Evolutionary conservation across 2,888 invertebrate species (phyloP).

Genomic region (Pseudococcus jackbeardsleyi): DNA sequence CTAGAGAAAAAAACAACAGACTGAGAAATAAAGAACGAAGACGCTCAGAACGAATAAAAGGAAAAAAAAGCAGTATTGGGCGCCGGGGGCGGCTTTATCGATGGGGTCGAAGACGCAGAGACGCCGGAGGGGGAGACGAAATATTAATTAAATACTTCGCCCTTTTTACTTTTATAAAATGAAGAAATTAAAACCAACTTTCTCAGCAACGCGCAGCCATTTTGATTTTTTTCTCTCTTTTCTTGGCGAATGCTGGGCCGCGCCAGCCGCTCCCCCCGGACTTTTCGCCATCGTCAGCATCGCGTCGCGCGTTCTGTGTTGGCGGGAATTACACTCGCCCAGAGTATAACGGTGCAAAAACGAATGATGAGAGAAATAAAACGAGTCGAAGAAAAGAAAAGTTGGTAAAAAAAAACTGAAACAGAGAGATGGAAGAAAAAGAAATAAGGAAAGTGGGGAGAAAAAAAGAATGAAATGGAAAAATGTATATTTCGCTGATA

Average conservation of each 20-base stretch:
- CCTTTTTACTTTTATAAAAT: slow-evolving; percentile 7
- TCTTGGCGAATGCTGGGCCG: neutral
- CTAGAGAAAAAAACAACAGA: neutral
- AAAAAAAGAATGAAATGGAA: neutral
- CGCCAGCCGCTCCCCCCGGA: neutral
- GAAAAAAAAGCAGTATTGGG: neutral
- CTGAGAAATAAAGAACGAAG: neutral
- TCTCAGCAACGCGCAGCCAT: slow-evolving; percentile 46
- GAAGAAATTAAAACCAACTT: slow-evolving; percentile 48
- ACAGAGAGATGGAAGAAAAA: neutral
- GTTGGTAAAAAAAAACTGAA: neutral
- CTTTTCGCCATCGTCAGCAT: neutral
- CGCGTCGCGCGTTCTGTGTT: neutral
- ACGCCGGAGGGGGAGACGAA: neutral
- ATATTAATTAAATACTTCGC: slow-evolving; percentile 48
- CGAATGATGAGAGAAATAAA: neutral
- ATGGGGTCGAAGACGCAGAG: neutral
- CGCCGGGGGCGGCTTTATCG: neutral
- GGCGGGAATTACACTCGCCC: neutral
- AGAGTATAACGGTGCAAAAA: neutral
- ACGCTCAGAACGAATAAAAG: neutral
- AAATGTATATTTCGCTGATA: slow-evolving; percentile 45
- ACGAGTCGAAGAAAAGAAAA: neutral
- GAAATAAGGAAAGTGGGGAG: neutral
- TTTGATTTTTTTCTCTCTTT: slow-evolving; percentile 17